Percentiles rank a stretch among this genome's conserved stretches.
Conservation (phyloP, 2,888 invertebrate genomes). For the Heliconius ethilla region DNA sequence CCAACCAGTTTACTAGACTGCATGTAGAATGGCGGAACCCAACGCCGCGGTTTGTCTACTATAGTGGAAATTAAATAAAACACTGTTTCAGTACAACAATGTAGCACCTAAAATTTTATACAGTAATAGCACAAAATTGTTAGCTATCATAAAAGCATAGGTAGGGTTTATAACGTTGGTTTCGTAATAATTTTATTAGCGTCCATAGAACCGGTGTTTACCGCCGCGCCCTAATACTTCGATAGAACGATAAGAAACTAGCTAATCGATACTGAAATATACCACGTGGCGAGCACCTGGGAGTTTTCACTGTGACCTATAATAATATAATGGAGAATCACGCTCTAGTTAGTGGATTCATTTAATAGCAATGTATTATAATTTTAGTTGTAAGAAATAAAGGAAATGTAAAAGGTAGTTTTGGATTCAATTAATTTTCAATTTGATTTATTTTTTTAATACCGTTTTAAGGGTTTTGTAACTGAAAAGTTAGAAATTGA, state of each 20-base stretch:
- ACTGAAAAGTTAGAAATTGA: too few relatives aligned
- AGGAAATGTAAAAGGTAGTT: background rate
- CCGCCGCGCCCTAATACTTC: slow-evolving; percentile 39
- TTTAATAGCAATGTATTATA: background rate
- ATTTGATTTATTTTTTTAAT: too few relatives aligned
- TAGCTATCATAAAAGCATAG: slow-evolving; percentile 7
- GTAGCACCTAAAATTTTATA: background rate
- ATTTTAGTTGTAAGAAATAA: background rate
- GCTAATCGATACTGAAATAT: slow-evolving; percentile 43
- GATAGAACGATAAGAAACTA: slow-evolving; percentile 40
- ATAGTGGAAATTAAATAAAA: too few relatives aligned
- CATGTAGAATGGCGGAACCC: background rate
- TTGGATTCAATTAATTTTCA: background rate
- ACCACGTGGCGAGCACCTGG: slow-evolving; percentile 35
- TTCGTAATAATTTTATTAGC: slow-evolving; percentile 29
- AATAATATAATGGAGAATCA: slow-evolving; percentile 26
- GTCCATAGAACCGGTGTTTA: slow-evolving; percentile 39
- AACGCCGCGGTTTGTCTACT: background rate
- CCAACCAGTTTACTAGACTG: background rate
- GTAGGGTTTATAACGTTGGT: background rate
- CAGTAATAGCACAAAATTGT: background rate
- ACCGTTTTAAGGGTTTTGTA: too few relatives aligned
- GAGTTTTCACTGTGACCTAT: slow-evolving; percentile 34
- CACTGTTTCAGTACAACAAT: background rate
- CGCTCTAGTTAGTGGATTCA: slow-evolving; percentile 16